Evolutionary conservation across 2,113 vertebrate genomes (phyloP), one percentile per base, ranked within the genome.

Genomic region (Cyphomyrus discorhynchus): DNA sequence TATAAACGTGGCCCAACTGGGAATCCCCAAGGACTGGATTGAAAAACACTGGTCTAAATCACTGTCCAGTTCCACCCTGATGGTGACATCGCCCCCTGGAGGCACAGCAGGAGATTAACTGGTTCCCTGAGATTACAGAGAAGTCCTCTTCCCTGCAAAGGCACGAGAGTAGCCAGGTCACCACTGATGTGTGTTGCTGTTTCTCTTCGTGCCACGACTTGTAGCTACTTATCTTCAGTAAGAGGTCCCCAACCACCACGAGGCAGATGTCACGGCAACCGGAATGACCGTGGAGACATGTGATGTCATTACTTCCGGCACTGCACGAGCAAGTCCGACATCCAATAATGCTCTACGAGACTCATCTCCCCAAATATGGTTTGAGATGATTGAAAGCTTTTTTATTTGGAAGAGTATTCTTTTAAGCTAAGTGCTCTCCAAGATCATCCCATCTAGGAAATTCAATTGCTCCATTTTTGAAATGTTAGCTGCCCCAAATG

Each of bases 381-480:
- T 98, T 97, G 95, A 96, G 97, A 97, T 98, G 98, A 99, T 98
- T 99, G 98, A 99, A 99, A 98, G 96, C 95, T 97, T 98, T 99
- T 99, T 99, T 97, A 99, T 99, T 98, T 98, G 95, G 96, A 97
- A 98, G 98, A 98, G 97, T 98, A 98, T 98, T 98, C 98, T 99
- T 97, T 98, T 98, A 97, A 97, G 97, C 96, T 99, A 99, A 99
- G 98, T 99, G 98, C 97, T 99, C 97, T 96, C 96, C 93, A 95
- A 97, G 97, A 98, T 97, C 97, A 97, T 98, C 96, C 97, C 97
- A 97, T 98, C 96, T 96, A 97, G 97, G 96, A 98, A 98, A 99
- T 99, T 96, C 97, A 98, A 99, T 99, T 98, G 97, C 97, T 97
- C 97, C 96, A 97, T 98, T 98, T 97, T 96, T 96, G 98, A 94